Conservation (phyloP, 1,140 invertebrate genomes). For the Grapholita molesta region DNA sequence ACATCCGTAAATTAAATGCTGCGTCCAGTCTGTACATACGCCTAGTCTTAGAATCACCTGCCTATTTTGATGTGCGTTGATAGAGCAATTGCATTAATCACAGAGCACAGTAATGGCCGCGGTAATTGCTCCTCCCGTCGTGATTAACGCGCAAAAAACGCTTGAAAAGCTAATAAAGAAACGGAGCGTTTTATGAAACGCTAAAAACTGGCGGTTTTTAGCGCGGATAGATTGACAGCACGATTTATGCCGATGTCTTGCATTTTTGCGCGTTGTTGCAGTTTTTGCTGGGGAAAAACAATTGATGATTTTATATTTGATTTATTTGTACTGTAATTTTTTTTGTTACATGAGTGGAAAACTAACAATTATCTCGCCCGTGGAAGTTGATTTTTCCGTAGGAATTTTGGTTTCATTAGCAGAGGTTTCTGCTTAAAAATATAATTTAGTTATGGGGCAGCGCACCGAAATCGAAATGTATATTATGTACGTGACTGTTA, state of each 20-base stretch:
- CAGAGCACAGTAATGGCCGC: constrained; percentile 5
- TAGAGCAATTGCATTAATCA: constrained; percentile 13
- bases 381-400: too few relatives aligned
- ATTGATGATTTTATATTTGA: too few relatives aligned
- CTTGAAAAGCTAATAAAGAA: background rate
- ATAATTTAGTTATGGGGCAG: too few relatives aligned
- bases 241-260: background rate
- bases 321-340: too few relatives aligned
- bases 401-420: too few relatives aligned
- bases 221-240: background rate
- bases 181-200: background rate
- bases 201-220: background rate
- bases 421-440: too few relatives aligned
- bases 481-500: too few relatives aligned
- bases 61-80: background rate
- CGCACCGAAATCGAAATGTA: too few relatives aligned
- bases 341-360: too few relatives aligned
- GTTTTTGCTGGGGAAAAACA: background rate
- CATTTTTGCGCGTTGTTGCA: background rate
- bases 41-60: constrained; percentile 16
- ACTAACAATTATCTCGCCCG: too few relatives aligned
- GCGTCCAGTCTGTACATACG: background rate
- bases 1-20: background rate
- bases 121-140: background rate
- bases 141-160: background rate